These are phyloP conservation scores for Bradypus variegatus DNA, from an alignment of 2,797 vertebrate genomes.

Conservation along the genomic window DNA sequence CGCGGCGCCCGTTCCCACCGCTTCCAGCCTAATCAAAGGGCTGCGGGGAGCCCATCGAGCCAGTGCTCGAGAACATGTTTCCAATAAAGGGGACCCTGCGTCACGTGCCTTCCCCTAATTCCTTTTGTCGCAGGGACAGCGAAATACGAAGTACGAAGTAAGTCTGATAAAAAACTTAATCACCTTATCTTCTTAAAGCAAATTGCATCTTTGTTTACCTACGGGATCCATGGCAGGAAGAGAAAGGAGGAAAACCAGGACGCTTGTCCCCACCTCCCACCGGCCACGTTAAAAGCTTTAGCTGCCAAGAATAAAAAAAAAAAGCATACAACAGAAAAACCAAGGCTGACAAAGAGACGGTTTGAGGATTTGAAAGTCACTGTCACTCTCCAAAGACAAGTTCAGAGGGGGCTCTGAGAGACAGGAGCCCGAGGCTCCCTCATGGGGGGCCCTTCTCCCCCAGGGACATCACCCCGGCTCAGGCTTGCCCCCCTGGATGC, in stretches of 20 bases:
- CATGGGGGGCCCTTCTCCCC: neutral
- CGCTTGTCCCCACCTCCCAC: constrained; percentile 49
- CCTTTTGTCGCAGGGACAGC: constrained; percentile 78
- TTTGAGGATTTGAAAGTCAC: constrained; percentile 61
- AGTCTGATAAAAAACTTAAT: constrained; percentile 80
- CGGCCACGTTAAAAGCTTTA: constrained; percentile 67
- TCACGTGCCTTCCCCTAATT: constrained; percentile 69
- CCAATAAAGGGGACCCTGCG: constrained; percentile 69
- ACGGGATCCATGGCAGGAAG: constrained; percentile 72
- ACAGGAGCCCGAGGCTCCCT: too few species aligned
- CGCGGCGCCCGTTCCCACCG: constrained; percentile 62
- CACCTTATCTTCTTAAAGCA: constrained; percentile 83
- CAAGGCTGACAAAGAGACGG: constrained; percentile 40
- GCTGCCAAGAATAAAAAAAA: constrained; percentile 45
- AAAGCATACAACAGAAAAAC: neutral
- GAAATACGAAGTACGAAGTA: constrained; percentile 71
- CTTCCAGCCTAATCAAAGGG: constrained; percentile 76
- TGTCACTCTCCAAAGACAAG: neutral
- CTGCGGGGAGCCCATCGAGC: constrained; percentile 72
- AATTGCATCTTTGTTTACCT: constrained; percentile 81
- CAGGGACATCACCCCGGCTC: neutral
- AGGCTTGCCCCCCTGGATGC: neutral
- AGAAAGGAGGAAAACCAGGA: constrained; percentile 58
- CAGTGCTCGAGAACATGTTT: constrained; percentile 67
- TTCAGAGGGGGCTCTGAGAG: neutral